Evolutionary conservation across 2,888 invertebrate genomes (phyloP).

Genomic region (Amiota mariae): DNA sequence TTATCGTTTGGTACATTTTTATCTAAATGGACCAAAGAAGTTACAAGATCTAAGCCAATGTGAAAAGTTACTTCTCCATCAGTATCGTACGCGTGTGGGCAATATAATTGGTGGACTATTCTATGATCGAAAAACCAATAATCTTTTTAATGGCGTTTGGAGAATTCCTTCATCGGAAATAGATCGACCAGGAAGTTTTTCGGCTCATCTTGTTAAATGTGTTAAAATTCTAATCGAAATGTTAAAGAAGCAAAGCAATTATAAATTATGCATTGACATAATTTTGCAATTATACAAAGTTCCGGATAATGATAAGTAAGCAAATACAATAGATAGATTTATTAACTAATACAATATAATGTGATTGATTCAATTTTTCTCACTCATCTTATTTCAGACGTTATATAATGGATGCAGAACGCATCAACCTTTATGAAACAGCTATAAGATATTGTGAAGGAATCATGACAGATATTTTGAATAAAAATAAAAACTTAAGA

Average conservation of each 20-base stretch:
- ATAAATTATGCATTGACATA: constrained; percentile 84
- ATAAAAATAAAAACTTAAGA: constrained; percentile 75
- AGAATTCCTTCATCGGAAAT: constrained; percentile 91
- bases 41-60: constrained; percentile 81
- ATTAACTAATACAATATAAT: too few relatives aligned
- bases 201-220: constrained; percentile 91
- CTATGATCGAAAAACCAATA: constrained; percentile 86
- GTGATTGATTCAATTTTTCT: too few relatives aligned
- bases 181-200: constrained; percentile 92
- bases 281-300: constrained; percentile 84
- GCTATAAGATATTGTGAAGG: constrained; percentile 84
- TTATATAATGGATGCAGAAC: constrained; percentile 89
- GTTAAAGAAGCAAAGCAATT: constrained; percentile 85
- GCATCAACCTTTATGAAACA: constrained; percentile 86
- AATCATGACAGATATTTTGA: constrained; percentile 79
- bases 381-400: constrained; percentile 74
- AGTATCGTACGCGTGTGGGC: constrained; percentile 79
- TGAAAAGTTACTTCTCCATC: constrained; percentile 81
- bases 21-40: constrained; percentile 81
- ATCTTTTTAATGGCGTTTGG: constrained; percentile 96
- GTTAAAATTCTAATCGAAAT: constrained; percentile 87
- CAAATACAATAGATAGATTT: constrained; percentile 36
- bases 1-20: constrained; percentile 89
- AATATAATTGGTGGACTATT: constrained; percentile 87
- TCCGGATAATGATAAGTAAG: constrained; percentile 90